Base-by-base conservation (phyloP, 2,888 invertebrate genomes). In the Syritta pipiens region DNA sequence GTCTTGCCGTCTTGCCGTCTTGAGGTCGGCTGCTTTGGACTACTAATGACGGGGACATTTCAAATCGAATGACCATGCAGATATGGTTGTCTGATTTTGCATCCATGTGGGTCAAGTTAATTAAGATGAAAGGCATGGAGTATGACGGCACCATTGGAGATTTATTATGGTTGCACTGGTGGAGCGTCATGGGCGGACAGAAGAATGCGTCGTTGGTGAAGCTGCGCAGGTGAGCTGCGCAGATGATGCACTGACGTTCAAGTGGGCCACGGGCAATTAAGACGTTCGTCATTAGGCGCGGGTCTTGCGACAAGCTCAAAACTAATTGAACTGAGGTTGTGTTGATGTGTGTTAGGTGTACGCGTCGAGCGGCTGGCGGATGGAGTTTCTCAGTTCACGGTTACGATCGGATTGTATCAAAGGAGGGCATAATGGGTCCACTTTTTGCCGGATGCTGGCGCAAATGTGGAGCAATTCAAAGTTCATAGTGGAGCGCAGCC, bases 21-120 rank as follows among this genome's bases (percentile, higher is more conserved):
- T n/a, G n/a, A n/a, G n/a, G n/a, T n/a, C n/a, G 37, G 35, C 53
- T 62, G 49, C 63, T 32, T 71, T 48, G 35, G 53, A 62, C 63
- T 37, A 30, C 55, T 62, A 62, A 68, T 62, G 68, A 57, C 46
- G 68, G 62, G 22, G 68, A 75, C 62, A 75, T 40, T 55, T 62
- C 40, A 62, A 62, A 40, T 26, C 53, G 40, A 32, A 62, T 17
- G 20, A 19, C 20, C 46, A 67, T 74, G 74, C 59, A 46, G 53
- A 55, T 68, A 48, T 60, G 51, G 40, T 32, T 55, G 26, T 35
- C 35, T 67, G 46, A 28, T 42, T 37, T 40, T 10, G n/a, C 26
- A 44, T 10, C 55, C 10, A 68, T 55, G 48, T 68, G 48, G 53
- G 68, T 28, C 55, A 28, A 35, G 62, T 32, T 40, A 68, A 68